Percentiles rank a stretch among this genome's conserved stretches.
phyloP scores from a whole-genome alignment of 2,113 vertebrate genomes.

The Cyphomyrus plagiostoma region DNA sequence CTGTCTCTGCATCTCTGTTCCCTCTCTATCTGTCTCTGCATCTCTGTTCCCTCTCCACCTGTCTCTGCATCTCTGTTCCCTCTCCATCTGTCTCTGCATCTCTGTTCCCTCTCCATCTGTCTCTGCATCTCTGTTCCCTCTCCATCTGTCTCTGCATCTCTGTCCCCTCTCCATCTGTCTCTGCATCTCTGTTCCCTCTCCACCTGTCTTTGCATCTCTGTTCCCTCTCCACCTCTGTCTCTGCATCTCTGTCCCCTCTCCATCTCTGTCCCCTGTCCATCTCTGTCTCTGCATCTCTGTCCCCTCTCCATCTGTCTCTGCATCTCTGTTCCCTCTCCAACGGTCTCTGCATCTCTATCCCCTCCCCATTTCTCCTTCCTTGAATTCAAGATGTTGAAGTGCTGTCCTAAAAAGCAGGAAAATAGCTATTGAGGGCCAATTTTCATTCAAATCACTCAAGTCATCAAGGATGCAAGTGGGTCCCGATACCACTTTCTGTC shows the following conservation, averaged over 20 bases:
- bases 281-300: neutral
- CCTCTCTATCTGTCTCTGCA: neutral
- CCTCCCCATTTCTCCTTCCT: neutral
- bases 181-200: neutral
- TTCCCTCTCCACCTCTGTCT: neutral
- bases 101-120: neutral
- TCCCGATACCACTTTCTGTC: neutral
- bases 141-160: neutral
- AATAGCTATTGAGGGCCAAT: neutral
- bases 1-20: neutral
- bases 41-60: neutral
- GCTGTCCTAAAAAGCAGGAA: neutral
- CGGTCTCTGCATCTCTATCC: neutral
- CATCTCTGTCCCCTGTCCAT: neutral
- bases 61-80: neutral
- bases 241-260: neutral
- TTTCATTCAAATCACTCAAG: neutral
- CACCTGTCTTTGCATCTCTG: neutral
- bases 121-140: neutral
- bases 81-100: neutral
- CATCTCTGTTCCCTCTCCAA: neutral
- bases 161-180: neutral
- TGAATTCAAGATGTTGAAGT: neutral
- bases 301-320: neutral
- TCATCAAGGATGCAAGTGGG: neutral